These are phyloP conservation scores for Leuciscus idus DNA, from an alignment of 2,113 vertebrate species.

Conservation along the genomic window DNA sequence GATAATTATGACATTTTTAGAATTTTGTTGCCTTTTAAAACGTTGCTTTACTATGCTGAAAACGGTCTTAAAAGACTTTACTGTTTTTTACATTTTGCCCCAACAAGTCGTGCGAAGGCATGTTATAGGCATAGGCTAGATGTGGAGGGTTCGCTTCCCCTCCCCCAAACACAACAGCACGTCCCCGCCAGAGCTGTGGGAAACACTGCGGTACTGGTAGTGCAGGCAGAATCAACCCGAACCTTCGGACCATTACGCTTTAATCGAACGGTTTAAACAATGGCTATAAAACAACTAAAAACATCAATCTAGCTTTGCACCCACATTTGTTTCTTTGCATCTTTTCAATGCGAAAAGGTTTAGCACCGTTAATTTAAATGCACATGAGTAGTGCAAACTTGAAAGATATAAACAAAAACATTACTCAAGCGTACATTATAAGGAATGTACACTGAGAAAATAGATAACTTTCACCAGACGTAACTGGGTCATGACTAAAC, in stretches of 20 bases:
- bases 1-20: neutral
- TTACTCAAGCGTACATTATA: slow-evolving; percentile 1
- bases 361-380: neutral
- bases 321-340: neutral
- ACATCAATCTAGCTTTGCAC: too few relatives aligned
- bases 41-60: neutral
- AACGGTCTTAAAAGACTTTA: neutral
- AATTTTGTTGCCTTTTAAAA: neutral
- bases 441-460: neutral
- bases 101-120: slow-evolving; percentile 1
- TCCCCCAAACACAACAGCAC: slow-evolving; percentile 47
- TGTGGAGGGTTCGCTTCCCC: slow-evolving; percentile 10
- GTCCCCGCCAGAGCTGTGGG: slow-evolving; percentile 7
- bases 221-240: neutral
- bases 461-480: neutral
- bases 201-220: neutral
- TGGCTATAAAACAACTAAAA: neutral
- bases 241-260: neutral
- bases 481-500: slow-evolving; percentile 32
- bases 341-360: neutral
- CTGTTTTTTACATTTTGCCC: neutral
- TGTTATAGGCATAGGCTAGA: neutral
- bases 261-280: neutral
- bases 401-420: neutral
- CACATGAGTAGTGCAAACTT: neutral